Percentiles rank a stretch among this genome's conserved stretches.
These are phyloP conservation scores for Oncorhynchus masou DNA, from an alignment of 2,113 vertebrate species.

Conservation along the genomic window DNA sequence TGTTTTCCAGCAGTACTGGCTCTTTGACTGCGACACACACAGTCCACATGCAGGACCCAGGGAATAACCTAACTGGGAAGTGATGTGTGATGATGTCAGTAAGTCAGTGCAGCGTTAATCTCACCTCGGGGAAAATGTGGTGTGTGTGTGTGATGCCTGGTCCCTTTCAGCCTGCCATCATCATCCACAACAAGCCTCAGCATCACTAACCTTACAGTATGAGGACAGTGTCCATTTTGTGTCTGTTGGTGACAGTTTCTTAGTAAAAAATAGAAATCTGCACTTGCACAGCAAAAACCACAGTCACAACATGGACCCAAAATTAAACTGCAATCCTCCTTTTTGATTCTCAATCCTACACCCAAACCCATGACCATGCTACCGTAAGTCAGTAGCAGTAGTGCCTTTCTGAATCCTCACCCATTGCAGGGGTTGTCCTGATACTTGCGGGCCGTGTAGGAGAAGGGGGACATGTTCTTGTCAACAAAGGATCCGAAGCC, in stretches of 20 bases:
- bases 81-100: conserved; percentile 61
- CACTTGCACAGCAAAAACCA: not conserved
- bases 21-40: conserved; percentile 7
- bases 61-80: conserved; percentile 67
- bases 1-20: conserved; percentile 7
- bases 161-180: conserved; percentile 28
- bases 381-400: not conserved
- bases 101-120: conserved; percentile 25
- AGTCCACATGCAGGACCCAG: not conserved
- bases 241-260: not conserved
- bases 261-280: not conserved
- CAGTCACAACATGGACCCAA: not conserved
- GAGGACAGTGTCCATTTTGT: not conserved
- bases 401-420: conserved; percentile 69
- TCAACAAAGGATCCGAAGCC: conserved; percentile 97
- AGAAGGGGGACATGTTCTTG: conserved; percentile 97
- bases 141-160: conserved; percentile 20
- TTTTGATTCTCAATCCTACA: not conserved
- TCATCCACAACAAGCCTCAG: conserved; percentile 5
- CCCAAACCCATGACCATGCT: not conserved
- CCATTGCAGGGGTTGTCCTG: conserved; percentile 93
- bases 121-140: conserved; percentile 50
- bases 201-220: not conserved
- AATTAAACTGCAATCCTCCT: not conserved
- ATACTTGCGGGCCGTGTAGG: conserved; percentile 89